phyloP scores from a whole-genome alignment of 2,113 vertebrate species.

The Cyphomyrus plagiostoma region DNA sequence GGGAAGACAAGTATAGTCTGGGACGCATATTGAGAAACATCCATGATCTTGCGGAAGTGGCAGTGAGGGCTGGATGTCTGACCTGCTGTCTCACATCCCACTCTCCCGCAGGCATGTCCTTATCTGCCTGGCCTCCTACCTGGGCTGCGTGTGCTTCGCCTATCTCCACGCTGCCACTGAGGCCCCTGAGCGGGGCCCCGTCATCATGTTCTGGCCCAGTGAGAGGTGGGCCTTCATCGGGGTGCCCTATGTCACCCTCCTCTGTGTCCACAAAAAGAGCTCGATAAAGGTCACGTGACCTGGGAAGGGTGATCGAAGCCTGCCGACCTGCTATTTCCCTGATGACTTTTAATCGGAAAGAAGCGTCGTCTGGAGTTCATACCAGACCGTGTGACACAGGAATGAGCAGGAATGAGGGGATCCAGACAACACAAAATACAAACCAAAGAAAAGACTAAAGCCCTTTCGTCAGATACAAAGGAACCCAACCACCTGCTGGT shows the following conservation, averaged over 20 bases:
- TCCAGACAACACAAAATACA: background rate
- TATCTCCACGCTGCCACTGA: conserved; percentile 91
- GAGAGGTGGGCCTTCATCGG: conserved; percentile 98
- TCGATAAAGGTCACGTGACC: conserved; percentile 83
- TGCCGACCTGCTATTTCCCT: background rate
- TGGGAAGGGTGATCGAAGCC: too few relatives aligned
- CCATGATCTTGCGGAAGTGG: background rate
- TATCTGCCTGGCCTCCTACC: conserved; percentile 89
- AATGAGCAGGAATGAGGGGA: background rate
- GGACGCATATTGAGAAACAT: background rate
- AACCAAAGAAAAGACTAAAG: background rate
- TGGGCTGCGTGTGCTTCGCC: conserved; percentile 94
- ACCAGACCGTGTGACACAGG: background rate
- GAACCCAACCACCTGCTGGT: background rate
- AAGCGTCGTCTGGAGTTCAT: background rate
- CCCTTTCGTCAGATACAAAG: background rate
- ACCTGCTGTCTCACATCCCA: background rate
- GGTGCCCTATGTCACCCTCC: conserved; percentile 83
- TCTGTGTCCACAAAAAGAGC: conserved; percentile 79
- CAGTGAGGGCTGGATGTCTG: background rate
- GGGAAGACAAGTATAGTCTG: background rate
- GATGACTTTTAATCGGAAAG: background rate
- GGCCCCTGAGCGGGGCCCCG: conserved; percentile 89
- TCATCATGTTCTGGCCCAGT: conserved; percentile 96
- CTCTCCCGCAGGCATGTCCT: conserved; percentile 80